These are phyloP conservation scores for Etheostoma nigrum DNA, from an alignment of 2,797 vertebrate species.

Conservation along the genomic window DNA sequence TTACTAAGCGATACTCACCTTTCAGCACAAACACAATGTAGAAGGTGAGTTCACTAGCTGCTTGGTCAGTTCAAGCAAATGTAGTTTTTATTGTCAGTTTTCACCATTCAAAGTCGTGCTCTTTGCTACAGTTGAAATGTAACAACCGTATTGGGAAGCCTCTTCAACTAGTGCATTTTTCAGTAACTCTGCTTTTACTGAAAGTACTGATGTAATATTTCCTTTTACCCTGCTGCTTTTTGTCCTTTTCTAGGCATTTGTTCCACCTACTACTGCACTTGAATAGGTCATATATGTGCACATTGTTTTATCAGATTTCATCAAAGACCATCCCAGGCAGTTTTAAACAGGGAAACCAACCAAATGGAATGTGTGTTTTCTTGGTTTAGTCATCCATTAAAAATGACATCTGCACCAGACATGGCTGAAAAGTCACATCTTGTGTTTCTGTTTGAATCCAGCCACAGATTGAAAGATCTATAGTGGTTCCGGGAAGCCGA, in stretches of 20 bases:
- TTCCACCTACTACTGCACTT: conserved; percentile 3
- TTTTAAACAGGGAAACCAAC: conserved; percentile 11
- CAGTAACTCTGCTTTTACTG: conserved; percentile 40
- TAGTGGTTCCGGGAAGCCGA: conserved; percentile 10
- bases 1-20: conserved; percentile 57
- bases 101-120: conserved; percentile 60
- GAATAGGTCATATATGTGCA: neutral
- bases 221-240: conserved; percentile 21
- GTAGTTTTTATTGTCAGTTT: conserved; percentile 68
- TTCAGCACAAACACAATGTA: conserved; percentile 42
- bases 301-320: conserved; percentile 26
- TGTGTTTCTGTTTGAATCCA: conserved; percentile 19
- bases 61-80: conserved; percentile 51
- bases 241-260: conserved; percentile 2
- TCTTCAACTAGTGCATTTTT: conserved; percentile 49
- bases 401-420: conserved; percentile 32
- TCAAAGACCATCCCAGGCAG: conserved; percentile 9
- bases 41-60: conserved; percentile 43
- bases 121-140: conserved; percentile 56
- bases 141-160: conserved; percentile 49
- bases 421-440: conserved; percentile 11
- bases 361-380: conserved; percentile 28
- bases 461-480: conserved; percentile 29
- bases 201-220: conserved; percentile 51
- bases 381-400: conserved; percentile 35